Percentiles rank a stretch among this genome's conserved stretches.
phyloP scores from a whole-genome alignment of 2,888 invertebrate genomes.

The Octonoba sinensis region DNA sequence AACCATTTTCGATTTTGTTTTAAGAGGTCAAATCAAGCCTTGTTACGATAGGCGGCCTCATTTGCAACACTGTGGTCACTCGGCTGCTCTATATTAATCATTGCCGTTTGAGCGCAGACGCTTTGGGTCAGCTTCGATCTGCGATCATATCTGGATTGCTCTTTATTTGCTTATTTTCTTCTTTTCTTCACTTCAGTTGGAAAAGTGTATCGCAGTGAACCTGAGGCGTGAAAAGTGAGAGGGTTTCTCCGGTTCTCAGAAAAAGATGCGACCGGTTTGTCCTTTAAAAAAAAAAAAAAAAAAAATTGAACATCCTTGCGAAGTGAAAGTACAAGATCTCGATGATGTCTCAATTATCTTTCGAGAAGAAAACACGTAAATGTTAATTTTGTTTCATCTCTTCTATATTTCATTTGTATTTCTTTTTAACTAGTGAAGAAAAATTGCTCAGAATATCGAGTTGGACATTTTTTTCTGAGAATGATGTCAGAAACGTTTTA shows the following conservation, averaged over 20 bases:
- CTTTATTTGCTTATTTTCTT: background rate
- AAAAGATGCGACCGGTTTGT: background rate
- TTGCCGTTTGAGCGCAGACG: conserved; percentile 29
- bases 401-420: too few relatives aligned
- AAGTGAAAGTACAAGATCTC: too few relatives aligned
- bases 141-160: conserved; percentile 42
- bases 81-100: conserved; percentile 56
- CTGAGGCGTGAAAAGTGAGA: conserved; percentile 12
- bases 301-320: too few relatives aligned
- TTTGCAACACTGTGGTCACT: conserved; percentile 36
- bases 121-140: conserved; percentile 34
- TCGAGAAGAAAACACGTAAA: too few relatives aligned
- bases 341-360: too few relatives aligned
- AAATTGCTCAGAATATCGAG: too few relatives aligned
- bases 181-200: background rate
- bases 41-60: conserved; percentile 32
- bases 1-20: conserved; percentile 6
- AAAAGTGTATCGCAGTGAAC: conserved; percentile 8
- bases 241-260: conserved; percentile 2
- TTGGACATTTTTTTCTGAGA: too few relatives aligned
- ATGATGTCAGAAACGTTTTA: too few relatives aligned
- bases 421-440: too few relatives aligned
- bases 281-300: too few relatives aligned
- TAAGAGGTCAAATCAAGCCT: conserved; percentile 45
- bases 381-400: too few relatives aligned